Conservation (phyloP, 2,797 vertebrate species). For the Nannoperca obscura region DNA sequence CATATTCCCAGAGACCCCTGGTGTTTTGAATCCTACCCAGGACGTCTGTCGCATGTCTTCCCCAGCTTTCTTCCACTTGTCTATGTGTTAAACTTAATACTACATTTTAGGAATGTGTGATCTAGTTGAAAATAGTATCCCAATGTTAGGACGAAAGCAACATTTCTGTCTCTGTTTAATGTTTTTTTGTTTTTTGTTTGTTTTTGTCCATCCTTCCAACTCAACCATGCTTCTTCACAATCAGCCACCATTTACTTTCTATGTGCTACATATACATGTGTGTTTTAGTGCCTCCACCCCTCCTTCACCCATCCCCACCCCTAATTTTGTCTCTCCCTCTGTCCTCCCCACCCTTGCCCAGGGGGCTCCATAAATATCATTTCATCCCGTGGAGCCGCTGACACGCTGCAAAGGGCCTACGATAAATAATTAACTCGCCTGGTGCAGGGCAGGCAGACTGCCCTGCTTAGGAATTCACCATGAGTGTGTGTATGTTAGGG, state of each 20-base stretch:
- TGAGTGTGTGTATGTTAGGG: conserved; percentile 67
- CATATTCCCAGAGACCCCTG: conserved; percentile 10
- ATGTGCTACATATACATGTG: conserved; percentile 30
- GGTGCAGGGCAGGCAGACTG: conserved; percentile 77
- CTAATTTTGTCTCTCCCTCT: conserved; percentile 64
- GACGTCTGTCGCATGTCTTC: conserved; percentile 11
- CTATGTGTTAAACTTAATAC: not conserved
- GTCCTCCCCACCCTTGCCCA: conserved; percentile 79
- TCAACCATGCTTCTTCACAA: not conserved
- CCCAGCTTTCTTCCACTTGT: not conserved
- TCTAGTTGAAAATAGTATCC: not conserved
- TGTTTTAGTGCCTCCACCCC: conserved; percentile 52
- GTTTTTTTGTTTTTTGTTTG: no score
- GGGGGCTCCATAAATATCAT: conserved; percentile 93
- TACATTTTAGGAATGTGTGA: not conserved
- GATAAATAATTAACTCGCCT: conserved; percentile 91
- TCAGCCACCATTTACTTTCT: conserved; percentile 35
- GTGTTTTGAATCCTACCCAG: conserved; percentile 29
- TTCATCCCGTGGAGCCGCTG: conserved; percentile 90
- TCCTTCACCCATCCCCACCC: conserved; percentile 38
- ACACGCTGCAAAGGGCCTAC: conserved; percentile 87
- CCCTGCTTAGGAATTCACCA: conserved; percentile 88
- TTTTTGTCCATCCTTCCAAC: not conserved
- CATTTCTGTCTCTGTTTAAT: no score
- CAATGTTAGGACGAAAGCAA: not conserved